Conservation (phyloP, 2,113 vertebrate genomes). For the Entelurus aequoreus region DNA sequence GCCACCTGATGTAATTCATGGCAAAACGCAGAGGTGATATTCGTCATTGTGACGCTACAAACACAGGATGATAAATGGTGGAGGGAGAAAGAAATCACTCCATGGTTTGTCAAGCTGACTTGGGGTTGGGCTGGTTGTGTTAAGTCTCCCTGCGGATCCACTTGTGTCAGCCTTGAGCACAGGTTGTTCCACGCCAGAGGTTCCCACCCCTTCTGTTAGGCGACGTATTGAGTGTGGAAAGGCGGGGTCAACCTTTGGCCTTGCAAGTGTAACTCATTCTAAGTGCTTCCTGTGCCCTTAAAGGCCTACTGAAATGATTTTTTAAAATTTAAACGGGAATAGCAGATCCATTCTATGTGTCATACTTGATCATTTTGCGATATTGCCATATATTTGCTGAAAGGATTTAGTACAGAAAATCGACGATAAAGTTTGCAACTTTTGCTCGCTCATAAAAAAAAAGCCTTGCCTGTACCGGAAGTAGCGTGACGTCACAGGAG, state of each 20-base stretch:
- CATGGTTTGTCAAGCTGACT: slow-evolving; percentile 30
- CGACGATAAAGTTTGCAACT: too few relatives aligned
- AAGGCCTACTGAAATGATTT: too few relatives aligned
- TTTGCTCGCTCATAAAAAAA: too few relatives aligned
- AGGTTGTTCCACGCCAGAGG: not conserved
- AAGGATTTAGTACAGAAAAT: too few relatives aligned
- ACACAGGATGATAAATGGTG: slow-evolving; percentile 28
- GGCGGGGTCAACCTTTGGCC: slow-evolving; percentile 21
- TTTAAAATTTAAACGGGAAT: too few relatives aligned
- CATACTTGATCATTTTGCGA: too few relatives aligned
- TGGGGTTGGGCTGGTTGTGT: slow-evolving; percentile 23
- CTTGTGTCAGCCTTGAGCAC: not conserved
- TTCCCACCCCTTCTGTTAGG: slow-evolving; percentile 2
- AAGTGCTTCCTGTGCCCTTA: slow-evolving; percentile 33
- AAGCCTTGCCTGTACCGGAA: too few relatives aligned
- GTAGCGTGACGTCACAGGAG: too few relatives aligned
- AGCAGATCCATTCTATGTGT: too few relatives aligned
- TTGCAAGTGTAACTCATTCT: slow-evolving; percentile 22
- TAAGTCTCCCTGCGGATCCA: not conserved
- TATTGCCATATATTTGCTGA: too few relatives aligned
- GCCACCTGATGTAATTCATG: slow-evolving; percentile 29
- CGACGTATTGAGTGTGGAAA: slow-evolving; percentile 18
- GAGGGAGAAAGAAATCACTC: slow-evolving; percentile 1
- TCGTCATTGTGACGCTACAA: slow-evolving; percentile 17
- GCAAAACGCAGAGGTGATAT: slow-evolving; percentile 20